Conservation (phyloP, 2,888 invertebrate species). For the Torymus tubicola region DNA sequence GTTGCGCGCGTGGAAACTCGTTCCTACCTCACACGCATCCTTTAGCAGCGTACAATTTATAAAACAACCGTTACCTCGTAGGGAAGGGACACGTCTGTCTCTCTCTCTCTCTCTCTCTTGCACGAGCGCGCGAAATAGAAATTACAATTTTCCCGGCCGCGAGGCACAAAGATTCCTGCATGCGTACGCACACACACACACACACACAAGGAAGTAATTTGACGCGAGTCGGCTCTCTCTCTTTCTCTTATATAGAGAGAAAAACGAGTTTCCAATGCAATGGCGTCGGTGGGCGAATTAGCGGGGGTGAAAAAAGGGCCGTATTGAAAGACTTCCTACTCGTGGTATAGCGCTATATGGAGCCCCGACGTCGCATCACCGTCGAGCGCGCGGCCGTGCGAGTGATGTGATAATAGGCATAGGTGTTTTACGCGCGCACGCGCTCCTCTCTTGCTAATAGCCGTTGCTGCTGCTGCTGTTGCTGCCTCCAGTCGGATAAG, state of each 20-base stretch:
- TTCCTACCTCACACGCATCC: background rate
- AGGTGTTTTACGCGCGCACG: conserved; percentile 50
- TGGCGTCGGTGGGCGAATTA: background rate
- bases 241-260: background rate
- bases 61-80: conserved; percentile 30
- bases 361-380: background rate
- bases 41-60: conserved; percentile 7
- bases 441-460: background rate
- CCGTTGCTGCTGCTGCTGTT: conserved; percentile 57
- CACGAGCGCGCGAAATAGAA: conserved; percentile 19
- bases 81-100: conserved; percentile 20
- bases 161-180: conserved; percentile 9
- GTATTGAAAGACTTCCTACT: conserved; percentile 32
- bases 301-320: conserved; percentile 35
- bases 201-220: conserved; percentile 32
- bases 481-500: conserved; percentile 63
- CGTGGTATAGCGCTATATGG: too few relatives aligned
- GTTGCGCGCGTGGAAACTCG: background rate
- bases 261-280: conserved; percentile 34
- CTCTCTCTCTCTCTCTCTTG: too few relatives aligned
- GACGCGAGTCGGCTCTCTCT: background rate
- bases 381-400: background rate
- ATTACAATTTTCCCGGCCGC: conserved; percentile 37
- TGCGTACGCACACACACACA: background rate
- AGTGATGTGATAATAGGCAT: conserved; percentile 48